phyloP scores from a whole-genome alignment of 37 sponge, comb jelly and placozoan genomes.

The Eunapius fragilis region DNA sequence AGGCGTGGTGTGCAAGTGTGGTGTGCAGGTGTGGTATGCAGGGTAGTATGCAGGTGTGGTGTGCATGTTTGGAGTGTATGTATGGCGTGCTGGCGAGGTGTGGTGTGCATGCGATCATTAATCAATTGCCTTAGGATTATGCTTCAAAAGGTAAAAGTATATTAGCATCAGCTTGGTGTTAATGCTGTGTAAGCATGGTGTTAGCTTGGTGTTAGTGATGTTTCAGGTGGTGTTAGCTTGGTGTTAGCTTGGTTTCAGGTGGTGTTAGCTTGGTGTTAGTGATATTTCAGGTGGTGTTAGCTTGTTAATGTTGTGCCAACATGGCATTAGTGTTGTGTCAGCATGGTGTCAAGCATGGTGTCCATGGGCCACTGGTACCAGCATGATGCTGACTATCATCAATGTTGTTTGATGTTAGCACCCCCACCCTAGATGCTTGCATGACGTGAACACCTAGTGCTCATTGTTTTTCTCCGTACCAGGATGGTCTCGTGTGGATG shows the following conservation, averaged over 20 bases:
- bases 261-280: neutral
- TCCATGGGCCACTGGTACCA: no score
- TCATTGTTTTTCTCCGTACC: neutral
- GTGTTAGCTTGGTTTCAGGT: neutral
- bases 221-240: neutral
- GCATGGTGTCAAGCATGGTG: no score
- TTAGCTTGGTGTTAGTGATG: neutral
- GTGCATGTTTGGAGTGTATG: neutral
- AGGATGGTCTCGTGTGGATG: conserved; percentile 92
- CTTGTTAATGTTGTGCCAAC: no score
- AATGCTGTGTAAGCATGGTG: no score
- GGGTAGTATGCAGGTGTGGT: neutral
- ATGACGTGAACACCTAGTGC: neutral
- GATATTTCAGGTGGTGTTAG: neutral
- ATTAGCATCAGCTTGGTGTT: neutral
- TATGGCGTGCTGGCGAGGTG: no score
- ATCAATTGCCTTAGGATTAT: neutral
- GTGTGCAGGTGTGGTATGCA: no score
- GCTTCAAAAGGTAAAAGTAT: neutral
- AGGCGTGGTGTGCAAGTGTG: no score
- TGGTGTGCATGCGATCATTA: neutral
- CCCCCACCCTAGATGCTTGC: no score
- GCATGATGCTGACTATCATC: no score
- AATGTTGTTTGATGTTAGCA: no score
- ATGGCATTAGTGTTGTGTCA: no score